Conservation (phyloP, 2,888 invertebrate species). For the Epicampocera succincta region DNA sequence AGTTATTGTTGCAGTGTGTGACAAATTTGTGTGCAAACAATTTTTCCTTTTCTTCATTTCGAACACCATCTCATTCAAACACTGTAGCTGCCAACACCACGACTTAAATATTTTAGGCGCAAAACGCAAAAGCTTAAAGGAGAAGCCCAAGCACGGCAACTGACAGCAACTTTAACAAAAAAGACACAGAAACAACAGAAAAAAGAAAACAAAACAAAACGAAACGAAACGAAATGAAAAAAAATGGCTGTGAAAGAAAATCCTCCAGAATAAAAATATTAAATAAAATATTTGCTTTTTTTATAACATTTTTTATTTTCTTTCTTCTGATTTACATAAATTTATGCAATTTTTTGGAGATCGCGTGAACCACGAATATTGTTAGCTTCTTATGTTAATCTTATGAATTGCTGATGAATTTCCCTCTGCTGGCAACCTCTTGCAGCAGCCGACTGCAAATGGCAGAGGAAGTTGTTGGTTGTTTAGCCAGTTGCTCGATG, state of each 20-base stretch:
- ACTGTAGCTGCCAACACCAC: not conserved
- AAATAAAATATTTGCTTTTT: slow-evolving; percentile 62
- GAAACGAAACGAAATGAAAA: slow-evolving; percentile 7
- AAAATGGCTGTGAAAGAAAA: slow-evolving; percentile 29
- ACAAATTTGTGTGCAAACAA: slow-evolving; percentile 61
- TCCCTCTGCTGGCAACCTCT: slow-evolving; percentile 62
- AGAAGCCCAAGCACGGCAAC: slow-evolving; percentile 45
- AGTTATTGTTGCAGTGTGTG: slow-evolving; percentile 66
- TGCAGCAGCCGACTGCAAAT: slow-evolving; percentile 19
- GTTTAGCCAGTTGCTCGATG: not conserved
- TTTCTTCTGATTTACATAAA: slow-evolving; percentile 60
- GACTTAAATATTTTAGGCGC: slow-evolving; percentile 29
- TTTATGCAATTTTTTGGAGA: slow-evolving; percentile 70
- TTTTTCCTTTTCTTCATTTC: slow-evolving; percentile 19
- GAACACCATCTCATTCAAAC: slow-evolving; percentile 30
- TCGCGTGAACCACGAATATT: slow-evolving; percentile 70
- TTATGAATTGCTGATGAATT: slow-evolving; percentile 68
- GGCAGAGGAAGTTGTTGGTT: not conserved
- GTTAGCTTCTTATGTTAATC: slow-evolving; percentile 70
- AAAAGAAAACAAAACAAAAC: slow-evolving; percentile 30
- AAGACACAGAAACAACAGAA: slow-evolving; percentile 7
- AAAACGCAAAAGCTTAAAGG: slow-evolving; percentile 46
- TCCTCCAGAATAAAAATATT: slow-evolving; percentile 55
- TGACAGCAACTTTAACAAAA: slow-evolving; percentile 43
- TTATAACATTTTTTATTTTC: not conserved